These are phyloP conservation scores for Furnarius figulus DNA, from an alignment of 2,113 vertebrate genomes.

Conservation along the genomic window DNA sequence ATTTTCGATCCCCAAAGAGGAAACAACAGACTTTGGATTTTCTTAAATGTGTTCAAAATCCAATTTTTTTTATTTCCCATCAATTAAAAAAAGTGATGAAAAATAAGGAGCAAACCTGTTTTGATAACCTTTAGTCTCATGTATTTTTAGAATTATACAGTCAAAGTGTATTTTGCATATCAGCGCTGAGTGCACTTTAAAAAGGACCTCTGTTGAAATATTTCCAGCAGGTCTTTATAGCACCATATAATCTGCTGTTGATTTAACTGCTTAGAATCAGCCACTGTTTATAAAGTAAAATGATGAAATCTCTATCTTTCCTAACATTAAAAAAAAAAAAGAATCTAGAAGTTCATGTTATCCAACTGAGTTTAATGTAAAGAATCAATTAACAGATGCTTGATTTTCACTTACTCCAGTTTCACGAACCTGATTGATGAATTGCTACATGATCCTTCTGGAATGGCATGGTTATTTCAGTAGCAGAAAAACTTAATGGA, in stretches of 20 bases:
- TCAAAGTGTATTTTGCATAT: neutral
- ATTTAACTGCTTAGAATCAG: neutral
- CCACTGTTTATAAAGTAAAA: neutral
- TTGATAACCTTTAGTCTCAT: neutral
- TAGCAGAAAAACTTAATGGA: neutral
- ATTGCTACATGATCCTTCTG: neutral
- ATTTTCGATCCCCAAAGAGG: neutral
- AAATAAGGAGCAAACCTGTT: neutral
- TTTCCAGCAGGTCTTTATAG: constrained; percentile 16
- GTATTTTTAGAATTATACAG: neutral
- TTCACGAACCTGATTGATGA: neutral
- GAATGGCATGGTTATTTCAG: neutral
- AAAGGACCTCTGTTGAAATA: neutral
- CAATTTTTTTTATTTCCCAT: neutral
- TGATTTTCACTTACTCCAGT: neutral
- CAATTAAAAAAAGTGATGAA: neutral
- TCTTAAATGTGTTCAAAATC: neutral
- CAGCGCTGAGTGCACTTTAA: neutral
- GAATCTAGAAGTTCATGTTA: neutral
- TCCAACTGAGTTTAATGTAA: neutral
- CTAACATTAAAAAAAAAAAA: neutral
- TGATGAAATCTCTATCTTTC: neutral
- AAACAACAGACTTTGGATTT: neutral
- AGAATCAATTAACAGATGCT: neutral
- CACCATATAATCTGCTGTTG: constrained; percentile 27